A percentile compares a stretch with the other conserved stretches of the same genome.
These are phyloP conservation scores for Unio delphinus DNA, from an alignment of 2,888 invertebrate genomes.

Conservation along the genomic window DNA sequence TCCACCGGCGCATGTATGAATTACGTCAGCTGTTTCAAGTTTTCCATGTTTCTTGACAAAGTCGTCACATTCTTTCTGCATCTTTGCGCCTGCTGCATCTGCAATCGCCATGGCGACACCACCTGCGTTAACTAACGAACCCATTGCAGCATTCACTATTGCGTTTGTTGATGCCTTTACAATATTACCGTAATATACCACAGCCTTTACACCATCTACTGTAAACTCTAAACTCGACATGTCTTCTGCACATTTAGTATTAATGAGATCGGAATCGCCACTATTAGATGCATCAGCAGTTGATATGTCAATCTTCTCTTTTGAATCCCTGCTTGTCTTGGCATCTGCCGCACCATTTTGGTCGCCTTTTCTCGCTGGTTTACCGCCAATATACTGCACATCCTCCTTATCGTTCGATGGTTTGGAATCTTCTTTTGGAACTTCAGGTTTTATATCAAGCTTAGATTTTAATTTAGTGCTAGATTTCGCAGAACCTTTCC, in stretches of 20 bases:
- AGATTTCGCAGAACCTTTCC: too few species aligned
- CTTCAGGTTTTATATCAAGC: too few species aligned
- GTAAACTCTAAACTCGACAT: slow-evolving; percentile 23
- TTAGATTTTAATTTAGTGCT: too few species aligned
- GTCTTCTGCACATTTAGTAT: slow-evolving; percentile 17
- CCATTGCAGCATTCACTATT: slow-evolving; percentile 50
- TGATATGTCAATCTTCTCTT: background rate
- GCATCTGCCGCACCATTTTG: background rate
- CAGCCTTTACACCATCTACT: slow-evolving; percentile 23
- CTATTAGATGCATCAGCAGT: background rate
- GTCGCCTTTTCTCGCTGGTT: background rate
- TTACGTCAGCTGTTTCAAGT: slow-evolving; percentile 33
- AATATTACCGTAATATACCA: slow-evolving; percentile 36
- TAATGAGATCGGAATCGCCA: background rate
- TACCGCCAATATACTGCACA: too few species aligned
- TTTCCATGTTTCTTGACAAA: slow-evolving; percentile 31
- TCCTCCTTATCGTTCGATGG: too few species aligned
- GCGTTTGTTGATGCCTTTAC: slow-evolving; percentile 37
- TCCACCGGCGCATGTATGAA: slow-evolving; percentile 49
- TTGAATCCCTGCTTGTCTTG: background rate
- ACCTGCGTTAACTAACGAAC: slow-evolving; percentile 26
- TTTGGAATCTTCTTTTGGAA: too few species aligned
- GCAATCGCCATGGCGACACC: slow-evolving; percentile 46
- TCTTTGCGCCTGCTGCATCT: slow-evolving; percentile 27
- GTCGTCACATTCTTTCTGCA: slow-evolving; percentile 39